These are phyloP conservation scores for Aptenodytes forsteri DNA, from an alignment of 2,113 vertebrate genomes.

Conservation along the genomic window DNA sequence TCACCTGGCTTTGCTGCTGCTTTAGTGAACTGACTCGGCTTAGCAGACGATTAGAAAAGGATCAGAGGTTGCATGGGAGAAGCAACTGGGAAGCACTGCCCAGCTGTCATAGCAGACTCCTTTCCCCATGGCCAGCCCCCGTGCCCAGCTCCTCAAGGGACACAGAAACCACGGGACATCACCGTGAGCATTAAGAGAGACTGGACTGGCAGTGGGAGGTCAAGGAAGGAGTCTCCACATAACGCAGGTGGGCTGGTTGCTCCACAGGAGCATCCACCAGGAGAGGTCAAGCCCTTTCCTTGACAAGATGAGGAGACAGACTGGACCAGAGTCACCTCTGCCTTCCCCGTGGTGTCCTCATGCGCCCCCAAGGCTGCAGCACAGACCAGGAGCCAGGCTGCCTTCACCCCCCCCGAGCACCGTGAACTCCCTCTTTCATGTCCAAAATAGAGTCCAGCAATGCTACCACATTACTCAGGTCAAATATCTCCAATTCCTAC, in stretches of 20 bases:
- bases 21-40: not conserved
- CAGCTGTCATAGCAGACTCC: not conserved
- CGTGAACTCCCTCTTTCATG: not conserved
- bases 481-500: constrained; percentile 4
- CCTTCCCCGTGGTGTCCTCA: not conserved
- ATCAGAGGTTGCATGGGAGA: not conserved
- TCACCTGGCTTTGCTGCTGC: not conserved
- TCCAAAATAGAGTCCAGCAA: not conserved
- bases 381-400: not conserved
- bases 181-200: not conserved
- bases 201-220: not conserved
- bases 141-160: not conserved
- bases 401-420: not conserved
- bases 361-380: not conserved
- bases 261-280: not conserved
- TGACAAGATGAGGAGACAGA: not conserved
- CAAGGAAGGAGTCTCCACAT: not conserved
- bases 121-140: not conserved
- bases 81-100: not conserved
- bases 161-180: not conserved
- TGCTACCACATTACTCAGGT: not conserved
- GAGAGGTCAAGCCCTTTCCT: not conserved
- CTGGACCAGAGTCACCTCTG: not conserved
- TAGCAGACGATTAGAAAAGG: not conserved
- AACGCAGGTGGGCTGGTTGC: not conserved